Evolutionary conservation across 2,113 vertebrate species (phyloP).

Genomic region (Crypturellus undulatus): DNA sequence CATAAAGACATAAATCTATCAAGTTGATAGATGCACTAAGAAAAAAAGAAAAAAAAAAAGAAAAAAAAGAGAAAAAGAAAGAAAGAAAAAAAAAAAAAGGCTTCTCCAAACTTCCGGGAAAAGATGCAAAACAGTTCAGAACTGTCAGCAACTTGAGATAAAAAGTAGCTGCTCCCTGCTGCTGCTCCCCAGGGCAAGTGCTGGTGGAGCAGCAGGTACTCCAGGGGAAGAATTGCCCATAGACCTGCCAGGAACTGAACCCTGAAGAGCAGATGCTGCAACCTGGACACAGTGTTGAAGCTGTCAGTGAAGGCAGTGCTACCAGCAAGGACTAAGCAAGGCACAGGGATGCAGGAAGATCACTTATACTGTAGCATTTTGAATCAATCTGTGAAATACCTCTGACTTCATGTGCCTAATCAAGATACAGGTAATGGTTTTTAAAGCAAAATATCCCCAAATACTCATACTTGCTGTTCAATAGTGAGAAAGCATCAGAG

Average conservation of each 20-base stretch:
- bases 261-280: neutral
- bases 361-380: neutral
- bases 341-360: neutral
- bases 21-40: neutral
- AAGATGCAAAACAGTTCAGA: neutral
- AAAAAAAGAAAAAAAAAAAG: neutral
- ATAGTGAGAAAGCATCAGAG: neutral
- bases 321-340: neutral
- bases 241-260: neutral
- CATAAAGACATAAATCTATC: neutral
- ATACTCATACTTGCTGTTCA: neutral
- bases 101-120: neutral
- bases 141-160: constrained; percentile 16
- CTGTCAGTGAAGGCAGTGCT: neutral
- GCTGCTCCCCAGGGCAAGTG: neutral
- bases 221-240: neutral
- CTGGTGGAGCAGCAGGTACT: neutral
- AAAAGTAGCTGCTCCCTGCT: too few species aligned
- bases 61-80: too few species aligned
- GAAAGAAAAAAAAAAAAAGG: too few species aligned
- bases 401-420: neutral
- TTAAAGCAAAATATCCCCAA: neutral
- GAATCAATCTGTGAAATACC: neutral
- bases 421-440: neutral
- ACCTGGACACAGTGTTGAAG: neutral